Evolutionary conservation across 2,113 vertebrate genomes (phyloP).

Genomic region (Pycnonotus jocosus): DNA sequence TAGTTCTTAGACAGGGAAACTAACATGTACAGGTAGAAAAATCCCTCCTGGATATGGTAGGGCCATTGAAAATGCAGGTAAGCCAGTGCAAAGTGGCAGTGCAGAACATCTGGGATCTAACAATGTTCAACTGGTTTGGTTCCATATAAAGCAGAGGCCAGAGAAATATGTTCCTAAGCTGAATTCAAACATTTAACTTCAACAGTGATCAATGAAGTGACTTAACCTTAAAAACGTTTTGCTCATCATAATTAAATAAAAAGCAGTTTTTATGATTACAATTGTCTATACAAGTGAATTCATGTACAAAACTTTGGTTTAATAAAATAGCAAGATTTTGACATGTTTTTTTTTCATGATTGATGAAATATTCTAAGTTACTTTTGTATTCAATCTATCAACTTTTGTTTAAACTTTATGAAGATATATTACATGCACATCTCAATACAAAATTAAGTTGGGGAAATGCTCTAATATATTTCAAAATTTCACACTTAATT

Average conservation of each 20-base stretch:
- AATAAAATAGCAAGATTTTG: neutral
- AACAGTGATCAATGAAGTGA: neutral
- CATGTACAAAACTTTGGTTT: neutral
- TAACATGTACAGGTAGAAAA: neutral
- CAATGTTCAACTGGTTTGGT: neutral
- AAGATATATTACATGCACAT: neutral
- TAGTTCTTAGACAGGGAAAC: neutral
- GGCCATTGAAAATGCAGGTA: neutral
- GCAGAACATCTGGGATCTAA: neutral
- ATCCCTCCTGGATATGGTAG: neutral
- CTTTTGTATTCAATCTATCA: slow-evolving; percentile 36
- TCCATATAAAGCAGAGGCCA: neutral
- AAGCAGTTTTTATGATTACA: neutral
- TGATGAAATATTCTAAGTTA: slow-evolving; percentile 20
- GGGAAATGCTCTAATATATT: neutral
- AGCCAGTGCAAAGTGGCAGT: neutral
- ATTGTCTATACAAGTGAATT: neutral
- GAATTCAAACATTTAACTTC: neutral
- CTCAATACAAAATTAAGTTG: slow-evolving; percentile 26
- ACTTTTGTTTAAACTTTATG: slow-evolving; percentile 9
- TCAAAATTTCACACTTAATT: slow-evolving; percentile 16
- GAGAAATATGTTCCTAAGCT: neutral
- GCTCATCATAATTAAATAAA: neutral
- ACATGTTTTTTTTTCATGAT: neutral
- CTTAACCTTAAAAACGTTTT: neutral